These are phyloP conservation scores for Neosalanx taihuensis DNA, from an alignment of 2,797 vertebrate genomes.

Conservation along the genomic window DNA sequence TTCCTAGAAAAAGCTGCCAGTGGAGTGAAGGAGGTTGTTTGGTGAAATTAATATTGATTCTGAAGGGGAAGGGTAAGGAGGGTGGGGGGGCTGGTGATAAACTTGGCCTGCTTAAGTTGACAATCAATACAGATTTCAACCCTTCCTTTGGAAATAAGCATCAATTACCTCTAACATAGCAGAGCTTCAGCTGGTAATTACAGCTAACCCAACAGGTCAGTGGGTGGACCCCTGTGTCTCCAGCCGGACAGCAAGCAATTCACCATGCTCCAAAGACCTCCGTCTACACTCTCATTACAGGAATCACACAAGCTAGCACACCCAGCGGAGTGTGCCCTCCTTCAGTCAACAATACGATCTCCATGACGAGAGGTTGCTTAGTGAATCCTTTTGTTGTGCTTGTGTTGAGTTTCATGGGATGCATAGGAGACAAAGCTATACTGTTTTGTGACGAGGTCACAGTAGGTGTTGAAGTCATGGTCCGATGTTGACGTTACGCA, in stretches of 20 bases:
- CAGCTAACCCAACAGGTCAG: conserved; percentile 72
- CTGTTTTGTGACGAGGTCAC: no score
- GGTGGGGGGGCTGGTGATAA: conserved; percentile 73
- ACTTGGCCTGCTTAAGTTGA: conserved; percentile 84
- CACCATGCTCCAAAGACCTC: conserved; percentile 48
- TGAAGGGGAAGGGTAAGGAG: conserved; percentile 67
- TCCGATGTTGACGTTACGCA: no score
- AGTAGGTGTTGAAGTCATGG: no score
- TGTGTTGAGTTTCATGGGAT: no score
- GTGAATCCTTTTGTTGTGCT: no score
- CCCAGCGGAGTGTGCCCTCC: conserved; percentile 26
- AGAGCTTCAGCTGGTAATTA: conserved; percentile 73
- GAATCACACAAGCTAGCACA: conserved; percentile 34
- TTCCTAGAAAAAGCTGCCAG: conserved; percentile 64
- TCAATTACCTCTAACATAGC: conserved; percentile 71
- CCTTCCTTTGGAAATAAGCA: conserved; percentile 80
- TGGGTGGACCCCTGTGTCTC: conserved; percentile 54
- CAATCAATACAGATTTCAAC: conserved; percentile 86
- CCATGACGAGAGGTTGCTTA: no score
- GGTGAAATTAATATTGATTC: conserved; percentile 87
- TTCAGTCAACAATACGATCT: no score
- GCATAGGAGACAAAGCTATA: no score
- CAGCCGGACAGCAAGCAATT: conserved; percentile 55
- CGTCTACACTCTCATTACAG: conserved; percentile 42
- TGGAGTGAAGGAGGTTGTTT: conserved; percentile 52